Conservation (phyloP, 92 coral and sea anemone genomes). For the Palythoa grandis region DNA sequence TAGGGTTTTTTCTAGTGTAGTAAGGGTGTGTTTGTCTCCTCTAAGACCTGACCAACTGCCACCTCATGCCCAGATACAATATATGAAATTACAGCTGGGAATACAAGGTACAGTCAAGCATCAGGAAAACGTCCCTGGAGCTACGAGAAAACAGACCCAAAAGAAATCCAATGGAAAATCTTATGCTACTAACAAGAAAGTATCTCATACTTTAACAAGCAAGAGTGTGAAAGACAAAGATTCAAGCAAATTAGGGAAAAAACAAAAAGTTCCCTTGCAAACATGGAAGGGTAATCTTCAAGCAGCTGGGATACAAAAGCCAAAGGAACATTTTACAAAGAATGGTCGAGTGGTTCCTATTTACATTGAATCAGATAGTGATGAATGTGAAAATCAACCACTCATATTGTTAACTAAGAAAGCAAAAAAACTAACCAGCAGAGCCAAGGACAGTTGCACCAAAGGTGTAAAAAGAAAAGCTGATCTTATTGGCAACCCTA, state of each 20-base stretch:
- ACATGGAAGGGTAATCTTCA: constrained; percentile 31
- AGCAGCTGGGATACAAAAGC: background rate
- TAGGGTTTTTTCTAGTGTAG: background rate
- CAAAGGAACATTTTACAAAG: background rate
- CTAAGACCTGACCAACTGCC: constrained; percentile 21
- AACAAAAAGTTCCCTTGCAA: constrained; percentile 23
- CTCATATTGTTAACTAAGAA: background rate
- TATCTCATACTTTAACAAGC: background rate
- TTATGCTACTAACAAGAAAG: background rate
- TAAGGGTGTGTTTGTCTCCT: constrained; percentile 6
- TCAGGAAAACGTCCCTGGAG: background rate
- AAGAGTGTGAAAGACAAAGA: background rate
- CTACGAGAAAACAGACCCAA: background rate
- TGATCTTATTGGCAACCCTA: background rate
- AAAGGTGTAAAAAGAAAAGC: constrained; percentile 30
- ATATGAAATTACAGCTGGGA: background rate
- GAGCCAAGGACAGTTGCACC: background rate
- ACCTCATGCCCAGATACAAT: constrained; percentile 19
- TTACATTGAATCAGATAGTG: constrained; percentile 27
- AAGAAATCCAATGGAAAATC: background rate
- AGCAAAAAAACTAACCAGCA: background rate
- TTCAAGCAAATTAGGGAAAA: background rate
- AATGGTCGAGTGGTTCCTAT: background rate
- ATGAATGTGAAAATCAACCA: constrained; percentile 21
- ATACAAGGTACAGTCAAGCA: background rate